Evolutionary conservation across 2,113 vertebrate genomes (phyloP).

Genomic region (Lophotis ruficrista): DNA sequence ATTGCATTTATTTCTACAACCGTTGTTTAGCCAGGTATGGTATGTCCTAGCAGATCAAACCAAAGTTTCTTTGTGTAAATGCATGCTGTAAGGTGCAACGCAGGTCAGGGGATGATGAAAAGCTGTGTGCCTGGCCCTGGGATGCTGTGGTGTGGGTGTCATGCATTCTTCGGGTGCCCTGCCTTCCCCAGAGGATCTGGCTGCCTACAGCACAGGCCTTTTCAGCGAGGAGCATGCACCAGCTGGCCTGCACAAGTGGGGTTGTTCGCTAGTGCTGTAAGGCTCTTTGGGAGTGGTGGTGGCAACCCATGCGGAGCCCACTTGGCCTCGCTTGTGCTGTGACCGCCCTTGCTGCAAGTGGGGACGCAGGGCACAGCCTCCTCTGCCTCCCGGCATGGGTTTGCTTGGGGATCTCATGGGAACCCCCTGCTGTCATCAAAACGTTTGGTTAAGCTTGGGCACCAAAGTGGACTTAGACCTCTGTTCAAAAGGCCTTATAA

Average conservation of each 20-base stretch:
- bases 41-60: background rate
- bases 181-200: background rate
- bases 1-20: background rate
- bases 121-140: background rate
- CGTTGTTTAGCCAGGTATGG: background rate
- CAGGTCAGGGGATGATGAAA: conserved; percentile 41
- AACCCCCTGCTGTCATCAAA: background rate
- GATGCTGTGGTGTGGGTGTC: background rate
- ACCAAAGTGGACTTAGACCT: background rate
- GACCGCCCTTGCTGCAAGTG: no score
- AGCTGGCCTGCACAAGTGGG: background rate
- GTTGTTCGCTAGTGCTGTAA: background rate
- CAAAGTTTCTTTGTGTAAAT: background rate
- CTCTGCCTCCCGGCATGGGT: fast-evolving
- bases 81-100: background rate
- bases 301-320: fast-evolving
- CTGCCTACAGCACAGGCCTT: background rate
- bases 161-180: background rate
- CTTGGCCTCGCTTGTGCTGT: background rate
- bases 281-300: background rate
- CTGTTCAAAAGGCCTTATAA: background rate
- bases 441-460: background rate
- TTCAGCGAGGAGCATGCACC: fast-evolving
- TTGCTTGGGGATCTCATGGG: background rate
- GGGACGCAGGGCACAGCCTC: fast-evolving